Evolutionary conservation across 2,888 invertebrate species (phyloP).

Genomic region (Cataglyphis cursor): DNA sequence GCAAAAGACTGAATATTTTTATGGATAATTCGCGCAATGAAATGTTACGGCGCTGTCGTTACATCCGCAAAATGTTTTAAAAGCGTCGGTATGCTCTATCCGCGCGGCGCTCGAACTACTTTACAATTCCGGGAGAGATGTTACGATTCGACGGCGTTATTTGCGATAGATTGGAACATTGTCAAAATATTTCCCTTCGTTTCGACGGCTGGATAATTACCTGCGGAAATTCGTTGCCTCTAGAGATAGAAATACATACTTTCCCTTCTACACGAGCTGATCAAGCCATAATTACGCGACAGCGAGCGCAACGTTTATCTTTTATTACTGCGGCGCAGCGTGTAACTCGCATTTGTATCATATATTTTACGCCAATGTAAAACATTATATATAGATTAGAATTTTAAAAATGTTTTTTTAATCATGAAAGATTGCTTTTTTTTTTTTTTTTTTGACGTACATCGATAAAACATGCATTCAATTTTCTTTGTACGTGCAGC

Average conservation of each 20-base stretch:
- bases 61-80: conserved; percentile 54
- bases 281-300: conserved; percentile 34
- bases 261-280: conserved; percentile 39
- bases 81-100: conserved; percentile 49
- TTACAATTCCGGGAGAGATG: conserved; percentile 56
- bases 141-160: conserved; percentile 52
- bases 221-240: conserved; percentile 46
- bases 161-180: conserved; percentile 58
- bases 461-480: not conserved
- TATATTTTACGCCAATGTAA: not conserved
- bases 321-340: conserved; percentile 20
- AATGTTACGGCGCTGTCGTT: conserved; percentile 57
- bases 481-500: conserved; percentile 22
- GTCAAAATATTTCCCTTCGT: conserved; percentile 57
- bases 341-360: conserved; percentile 1
- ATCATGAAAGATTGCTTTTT: not conserved
- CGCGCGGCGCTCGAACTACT: conserved; percentile 41
- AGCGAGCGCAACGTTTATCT: conserved; percentile 39
- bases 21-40: conserved; percentile 48
- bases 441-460: not conserved
- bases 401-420: not conserved
- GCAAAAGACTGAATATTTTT: conserved; percentile 57
- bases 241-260: conserved; percentile 34
- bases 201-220: conserved; percentile 48
- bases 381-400: not conserved